Evolutionary conservation across 2,797 vertebrate genomes (phyloP).

Genomic region (Sylvia borin): DNA sequence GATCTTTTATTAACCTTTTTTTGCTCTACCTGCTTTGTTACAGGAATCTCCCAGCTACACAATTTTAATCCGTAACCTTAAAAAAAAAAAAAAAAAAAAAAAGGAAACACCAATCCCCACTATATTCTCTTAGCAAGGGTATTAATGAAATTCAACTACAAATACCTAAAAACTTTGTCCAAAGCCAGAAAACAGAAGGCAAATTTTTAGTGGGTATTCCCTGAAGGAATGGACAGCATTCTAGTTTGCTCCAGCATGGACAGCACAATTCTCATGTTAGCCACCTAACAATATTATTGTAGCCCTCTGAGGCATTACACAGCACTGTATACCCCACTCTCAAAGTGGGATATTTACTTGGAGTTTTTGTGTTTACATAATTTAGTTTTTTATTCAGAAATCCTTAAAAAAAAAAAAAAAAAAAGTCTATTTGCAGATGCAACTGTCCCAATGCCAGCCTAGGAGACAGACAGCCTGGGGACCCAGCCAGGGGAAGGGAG

Average conservation of each 20-base stretch:
- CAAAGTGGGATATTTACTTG: not conserved
- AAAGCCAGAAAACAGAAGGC: not conserved
- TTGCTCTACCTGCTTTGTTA: not conserved
- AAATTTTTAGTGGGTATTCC: not conserved
- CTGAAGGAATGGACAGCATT: not conserved
- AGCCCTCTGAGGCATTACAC: not conserved
- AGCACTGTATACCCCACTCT: not conserved
- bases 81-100: not conserved
- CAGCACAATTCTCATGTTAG: not conserved
- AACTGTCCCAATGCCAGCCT: not conserved
- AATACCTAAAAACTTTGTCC: not conserved
- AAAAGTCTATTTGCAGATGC: not conserved
- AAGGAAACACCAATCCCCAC: not conserved
- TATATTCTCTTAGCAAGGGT: not conserved
- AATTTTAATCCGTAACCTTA: not conserved
- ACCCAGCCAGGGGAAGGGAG: not conserved
- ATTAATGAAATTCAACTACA: not conserved
- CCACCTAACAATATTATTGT: not conserved
- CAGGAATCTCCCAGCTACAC: not conserved
- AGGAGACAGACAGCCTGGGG: accelerated
- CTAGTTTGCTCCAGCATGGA: not conserved
- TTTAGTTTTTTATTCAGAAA: not conserved
- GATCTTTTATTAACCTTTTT: not conserved
- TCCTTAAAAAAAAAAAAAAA: too few relatives aligned
- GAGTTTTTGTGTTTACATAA: not conserved